phyloP scores from a whole-genome alignment of 2,113 vertebrate species.

The Melanotaenia duboulayi region DNA sequence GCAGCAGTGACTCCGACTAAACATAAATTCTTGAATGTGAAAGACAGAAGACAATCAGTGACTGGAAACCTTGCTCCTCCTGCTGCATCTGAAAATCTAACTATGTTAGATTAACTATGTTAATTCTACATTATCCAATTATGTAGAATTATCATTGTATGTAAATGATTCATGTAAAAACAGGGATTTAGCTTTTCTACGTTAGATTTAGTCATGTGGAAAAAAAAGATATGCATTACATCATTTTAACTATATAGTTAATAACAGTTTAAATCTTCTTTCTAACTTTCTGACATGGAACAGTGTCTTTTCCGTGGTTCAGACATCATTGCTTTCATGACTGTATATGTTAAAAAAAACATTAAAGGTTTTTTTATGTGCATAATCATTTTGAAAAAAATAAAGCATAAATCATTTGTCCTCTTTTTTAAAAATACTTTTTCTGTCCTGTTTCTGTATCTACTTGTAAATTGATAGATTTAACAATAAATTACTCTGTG shows the following conservation, averaged over 20 bases:
- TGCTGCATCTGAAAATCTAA: neutral
- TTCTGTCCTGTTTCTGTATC: no score
- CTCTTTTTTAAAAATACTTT: no score
- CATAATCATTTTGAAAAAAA: neutral
- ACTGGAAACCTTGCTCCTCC: neutral
- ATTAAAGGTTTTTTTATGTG: neutral
- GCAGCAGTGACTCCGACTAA: conserved; percentile 76
- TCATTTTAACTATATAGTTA: neutral
- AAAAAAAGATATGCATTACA: neutral
- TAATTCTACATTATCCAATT: no score
- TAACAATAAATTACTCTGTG: no score
- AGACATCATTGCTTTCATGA: neutral
- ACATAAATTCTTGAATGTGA: conserved; percentile 6
- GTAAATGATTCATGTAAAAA: neutral
- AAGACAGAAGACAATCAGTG: neutral
- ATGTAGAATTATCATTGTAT: neutral
- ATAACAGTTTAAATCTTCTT: neutral
- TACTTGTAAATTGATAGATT: no score
- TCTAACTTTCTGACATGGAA: neutral
- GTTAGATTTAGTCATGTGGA: neutral
- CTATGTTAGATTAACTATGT: no score
- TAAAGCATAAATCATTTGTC: no score
- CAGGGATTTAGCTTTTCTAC: neutral
- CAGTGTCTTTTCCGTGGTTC: neutral
- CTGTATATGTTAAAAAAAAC: no score